Base-by-base conservation (phyloP, 2,113 vertebrate genomes). In the Heterochromis multidens region DNA sequence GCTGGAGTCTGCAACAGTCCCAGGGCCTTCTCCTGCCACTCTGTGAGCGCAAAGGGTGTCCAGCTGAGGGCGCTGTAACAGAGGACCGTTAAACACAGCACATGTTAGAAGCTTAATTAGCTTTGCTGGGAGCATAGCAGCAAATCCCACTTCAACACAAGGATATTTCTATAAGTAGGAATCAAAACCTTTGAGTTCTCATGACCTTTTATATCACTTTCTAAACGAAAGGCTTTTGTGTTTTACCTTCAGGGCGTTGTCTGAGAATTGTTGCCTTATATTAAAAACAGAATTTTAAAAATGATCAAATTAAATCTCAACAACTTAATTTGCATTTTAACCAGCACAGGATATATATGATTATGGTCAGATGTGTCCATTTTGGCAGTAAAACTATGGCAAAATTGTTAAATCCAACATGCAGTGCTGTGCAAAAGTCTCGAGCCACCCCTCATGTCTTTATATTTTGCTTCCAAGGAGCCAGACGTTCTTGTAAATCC, bases 51-150 rank as follows among this genome's bases (percentile, higher is more conserved):
- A 83, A 77, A 3, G 46, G 62, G 76, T 87, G 78, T 90, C 91
- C 95, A 95, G 90, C 78, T 59, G 94, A 84, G 89, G 93, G 85
- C 79, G 67, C 95, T 96, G 92, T 37, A 94, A 91, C 87, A 95
- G 76, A 94, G 59, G 70, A 90, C 43, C 88, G 82, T 80, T 27
- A 77, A 17, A 86, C 56, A 77, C 27, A 59, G 37, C 65, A 52
- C 3, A 65, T 1, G 23, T 83, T 77, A 83, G 12, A 14, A 9
- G 46, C 35, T 72, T 72, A n/a, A 54, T 82, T 31, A 29, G 35
- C 21, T 49, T 56, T 60, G 25, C 79, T 61, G 29, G 52, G 27
- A 54, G 46, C 67, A 74, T 7, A 74, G 43, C 27, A 74, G 46
- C 46, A 74, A 74, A 74, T 74, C 70, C 27, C 46, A 54, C 25